A percentile compares a stretch with the other conserved stretches of the same genome.
Evolutionary conservation across 2,797 vertebrate genomes (phyloP).

Genomic region (Megaceryle alcyon): DNA sequence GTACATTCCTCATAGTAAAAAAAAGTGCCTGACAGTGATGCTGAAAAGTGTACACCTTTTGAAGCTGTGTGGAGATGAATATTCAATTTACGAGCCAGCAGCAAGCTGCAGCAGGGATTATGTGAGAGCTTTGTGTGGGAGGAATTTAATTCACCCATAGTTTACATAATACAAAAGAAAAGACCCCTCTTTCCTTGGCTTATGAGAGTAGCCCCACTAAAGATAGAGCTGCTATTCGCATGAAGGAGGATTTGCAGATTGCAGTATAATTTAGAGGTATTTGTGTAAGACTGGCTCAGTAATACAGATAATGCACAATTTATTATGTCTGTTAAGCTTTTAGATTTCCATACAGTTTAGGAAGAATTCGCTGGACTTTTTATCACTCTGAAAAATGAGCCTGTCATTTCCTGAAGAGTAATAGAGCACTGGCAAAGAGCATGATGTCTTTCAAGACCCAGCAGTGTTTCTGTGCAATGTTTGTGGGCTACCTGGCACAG

Average conservation of each 20-base stretch:
- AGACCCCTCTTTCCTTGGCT: conserved; percentile 33
- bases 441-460: not conserved
- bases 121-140: conserved; percentile 34
- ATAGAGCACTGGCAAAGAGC: not conserved
- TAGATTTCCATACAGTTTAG: conserved; percentile 20
- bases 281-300: not conserved
- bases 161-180: conserved; percentile 31
- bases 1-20: not conserved
- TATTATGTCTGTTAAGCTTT: conserved; percentile 34
- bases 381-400: conserved; percentile 5
- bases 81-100: conserved; percentile 22
- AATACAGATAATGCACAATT: conserved; percentile 22
- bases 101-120: conserved; percentile 17
- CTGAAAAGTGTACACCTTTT: not conserved
- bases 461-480: not conserved
- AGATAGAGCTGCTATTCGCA: not conserved
- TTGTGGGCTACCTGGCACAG: not conserved
- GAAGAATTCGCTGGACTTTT: conserved; percentile 33
- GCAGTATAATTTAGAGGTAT: not conserved
- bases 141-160: conserved; percentile 30
- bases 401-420: not conserved
- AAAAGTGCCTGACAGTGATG: not conserved
- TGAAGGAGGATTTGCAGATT: conserved; percentile 12
- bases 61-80: conserved; percentile 23
- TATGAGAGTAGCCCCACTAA: not conserved